These are phyloP conservation scores for Condylura cristata DNA, from an alignment of 2,113 vertebrate species.

Conservation along the genomic window DNA sequence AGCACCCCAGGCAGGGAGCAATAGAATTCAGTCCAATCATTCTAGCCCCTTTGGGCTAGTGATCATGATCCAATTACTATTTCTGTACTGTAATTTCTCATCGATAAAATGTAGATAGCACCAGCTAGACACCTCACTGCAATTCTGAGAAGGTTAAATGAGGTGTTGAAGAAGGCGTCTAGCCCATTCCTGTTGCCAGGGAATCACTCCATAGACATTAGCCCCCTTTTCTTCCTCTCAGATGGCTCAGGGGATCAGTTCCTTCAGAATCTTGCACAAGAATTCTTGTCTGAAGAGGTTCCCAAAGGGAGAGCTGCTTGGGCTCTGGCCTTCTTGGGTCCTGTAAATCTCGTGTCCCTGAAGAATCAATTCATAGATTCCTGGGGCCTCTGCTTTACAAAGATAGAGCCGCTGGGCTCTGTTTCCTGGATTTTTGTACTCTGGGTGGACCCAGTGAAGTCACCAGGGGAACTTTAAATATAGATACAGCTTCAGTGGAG, in stretches of 20 bases:
- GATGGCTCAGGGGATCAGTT: background rate
- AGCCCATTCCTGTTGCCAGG: background rate
- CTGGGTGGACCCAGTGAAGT: constrained; percentile 1
- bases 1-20: background rate
- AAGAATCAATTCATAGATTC: constrained; percentile 7
- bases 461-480: background rate
- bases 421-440: constrained; percentile 30
- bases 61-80: background rate
- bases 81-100: background rate
- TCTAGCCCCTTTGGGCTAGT: background rate
- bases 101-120: background rate
- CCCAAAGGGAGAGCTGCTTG: background rate
- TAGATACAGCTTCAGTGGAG: background rate
- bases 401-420: background rate
- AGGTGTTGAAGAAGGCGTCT: background rate
- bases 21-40: background rate
- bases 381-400: background rate
- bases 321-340: background rate
- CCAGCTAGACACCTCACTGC: background rate
- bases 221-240: background rate
- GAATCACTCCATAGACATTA: background rate
- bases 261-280: background rate
- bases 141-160: background rate
- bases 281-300: background rate
- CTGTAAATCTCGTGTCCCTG: background rate